Conservation (phyloP, 2,797 vertebrate genomes). For the Epinephelus awoara region DNA sequence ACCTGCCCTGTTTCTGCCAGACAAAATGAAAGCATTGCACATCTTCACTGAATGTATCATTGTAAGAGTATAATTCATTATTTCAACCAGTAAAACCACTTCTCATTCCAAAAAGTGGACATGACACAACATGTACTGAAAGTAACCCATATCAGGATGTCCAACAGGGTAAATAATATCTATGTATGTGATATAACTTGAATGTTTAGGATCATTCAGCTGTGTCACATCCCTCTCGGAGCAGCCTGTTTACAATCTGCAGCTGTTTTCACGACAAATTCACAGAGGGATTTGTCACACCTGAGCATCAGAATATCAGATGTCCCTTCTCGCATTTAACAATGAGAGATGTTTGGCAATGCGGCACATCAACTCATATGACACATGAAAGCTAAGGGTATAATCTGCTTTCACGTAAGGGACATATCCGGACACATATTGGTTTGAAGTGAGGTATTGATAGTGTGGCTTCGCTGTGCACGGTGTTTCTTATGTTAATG, state of each 20-base stretch:
- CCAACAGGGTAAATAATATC: constrained; percentile 5
- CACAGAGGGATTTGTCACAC: constrained; percentile 65
- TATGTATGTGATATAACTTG: background rate
- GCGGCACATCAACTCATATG: constrained; percentile 41
- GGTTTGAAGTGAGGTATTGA: constrained; percentile 38
- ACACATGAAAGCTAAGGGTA: constrained; percentile 52
- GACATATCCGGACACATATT: constrained; percentile 18
- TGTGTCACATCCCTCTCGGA: constrained; percentile 28
- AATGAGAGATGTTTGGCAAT: constrained; percentile 45
- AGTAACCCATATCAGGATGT: background rate
- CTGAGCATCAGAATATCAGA: constrained; percentile 58
- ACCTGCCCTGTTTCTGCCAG: background rate
- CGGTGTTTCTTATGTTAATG: constrained; percentile 3
- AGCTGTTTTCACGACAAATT: constrained; percentile 53
- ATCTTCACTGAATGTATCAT: background rate
- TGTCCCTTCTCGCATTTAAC: constrained; percentile 33
- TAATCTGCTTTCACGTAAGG: constrained; percentile 57
- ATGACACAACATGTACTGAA: background rate
- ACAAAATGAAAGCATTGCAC: background rate
- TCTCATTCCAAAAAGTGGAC: background rate
- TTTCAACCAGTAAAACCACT: background rate
- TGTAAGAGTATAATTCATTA: background rate
- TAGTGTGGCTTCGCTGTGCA: background rate
- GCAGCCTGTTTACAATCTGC: constrained; percentile 51
- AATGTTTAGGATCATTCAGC: constrained; percentile 43